These are phyloP conservation scores for Schizothorax lantsangensis DNA, from an alignment of 2,797 vertebrate genomes.

Conservation along the genomic window DNA sequence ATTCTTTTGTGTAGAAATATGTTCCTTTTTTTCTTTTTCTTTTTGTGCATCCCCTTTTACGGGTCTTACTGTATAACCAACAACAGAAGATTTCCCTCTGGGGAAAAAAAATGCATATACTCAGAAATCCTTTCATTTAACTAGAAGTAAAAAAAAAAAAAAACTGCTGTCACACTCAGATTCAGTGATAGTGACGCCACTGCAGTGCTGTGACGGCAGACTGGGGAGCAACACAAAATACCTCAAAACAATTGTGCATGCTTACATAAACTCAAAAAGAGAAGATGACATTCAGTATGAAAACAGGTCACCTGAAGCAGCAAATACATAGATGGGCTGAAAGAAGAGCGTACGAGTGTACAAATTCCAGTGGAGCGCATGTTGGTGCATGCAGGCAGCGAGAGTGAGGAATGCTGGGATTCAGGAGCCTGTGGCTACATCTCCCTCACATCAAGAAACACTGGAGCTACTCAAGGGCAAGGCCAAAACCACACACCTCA, in stretches of 20 bases:
- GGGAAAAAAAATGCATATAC: background rate
- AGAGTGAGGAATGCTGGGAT: constrained; percentile 56
- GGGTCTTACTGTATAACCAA: background rate
- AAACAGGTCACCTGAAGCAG: constrained; percentile 27
- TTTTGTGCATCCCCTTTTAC: background rate
- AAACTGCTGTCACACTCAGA: background rate
- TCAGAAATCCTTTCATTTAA: background rate
- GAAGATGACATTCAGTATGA: background rate
- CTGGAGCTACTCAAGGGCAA: constrained; percentile 31
- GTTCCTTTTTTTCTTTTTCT: no score
- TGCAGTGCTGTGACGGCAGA: constrained; percentile 5
- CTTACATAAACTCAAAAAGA: background rate
- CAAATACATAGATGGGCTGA: background rate
- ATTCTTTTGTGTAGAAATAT: background rate
- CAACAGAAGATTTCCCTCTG: background rate
- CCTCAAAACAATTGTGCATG: constrained; percentile 4
- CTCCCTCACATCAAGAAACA: constrained; percentile 3
- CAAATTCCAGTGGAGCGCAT: constrained; percentile 30
- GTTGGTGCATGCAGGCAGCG: constrained; percentile 41
- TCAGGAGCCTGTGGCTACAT: constrained; percentile 8
- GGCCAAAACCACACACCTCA: constrained; percentile 33
- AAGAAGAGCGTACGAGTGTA: background rate
- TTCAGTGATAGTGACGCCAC: constrained; percentile 1
- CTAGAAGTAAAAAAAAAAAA: background rate
- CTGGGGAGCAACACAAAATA: background rate